Percentiles rank a stretch among this genome's conserved stretches.
These are phyloP conservation scores for Thalpophila matura DNA, from an alignment of 2,888 invertebrate species.

Conservation along the genomic window DNA sequence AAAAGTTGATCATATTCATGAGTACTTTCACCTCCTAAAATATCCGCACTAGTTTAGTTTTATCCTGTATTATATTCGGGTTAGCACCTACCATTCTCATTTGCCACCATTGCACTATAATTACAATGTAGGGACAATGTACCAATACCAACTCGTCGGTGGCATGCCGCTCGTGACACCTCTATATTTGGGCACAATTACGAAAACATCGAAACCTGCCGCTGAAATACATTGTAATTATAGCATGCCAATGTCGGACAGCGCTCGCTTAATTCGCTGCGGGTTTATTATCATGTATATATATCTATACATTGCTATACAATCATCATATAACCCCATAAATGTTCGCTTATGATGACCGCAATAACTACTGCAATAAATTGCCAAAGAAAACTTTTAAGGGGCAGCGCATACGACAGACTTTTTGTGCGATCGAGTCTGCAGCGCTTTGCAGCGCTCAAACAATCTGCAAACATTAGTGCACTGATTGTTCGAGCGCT, in stretches of 20 bases:
- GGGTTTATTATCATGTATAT: not conserved
- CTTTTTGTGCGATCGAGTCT: no score
- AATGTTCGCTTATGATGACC: not conserved
- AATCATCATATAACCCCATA: not conserved
- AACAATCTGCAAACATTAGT: no score
- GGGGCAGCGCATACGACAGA: no score
- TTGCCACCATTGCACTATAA: constrained; percentile 12
- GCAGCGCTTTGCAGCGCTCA: no score
- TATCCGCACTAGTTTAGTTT: no score
- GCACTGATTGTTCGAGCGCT: no score
- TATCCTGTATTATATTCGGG: not conserved
- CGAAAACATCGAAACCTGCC: constrained; percentile 4
- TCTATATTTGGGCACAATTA: constrained; percentile 29
- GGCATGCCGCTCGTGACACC: no score
- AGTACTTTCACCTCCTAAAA: no score
- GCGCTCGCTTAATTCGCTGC: constrained; percentile 16
- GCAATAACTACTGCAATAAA: no score
- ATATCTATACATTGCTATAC: not conserved
- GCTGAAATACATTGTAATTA: constrained; percentile 40
- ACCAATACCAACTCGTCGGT: constrained; percentile 12
- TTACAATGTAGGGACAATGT: not conserved
- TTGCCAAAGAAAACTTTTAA: no score
- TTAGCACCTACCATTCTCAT: not conserved
- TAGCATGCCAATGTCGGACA: constrained; percentile 22
- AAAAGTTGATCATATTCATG: no score